Evolutionary conservation across 2,888 invertebrate species (phyloP).

Genomic region (Netelia virgata): DNA sequence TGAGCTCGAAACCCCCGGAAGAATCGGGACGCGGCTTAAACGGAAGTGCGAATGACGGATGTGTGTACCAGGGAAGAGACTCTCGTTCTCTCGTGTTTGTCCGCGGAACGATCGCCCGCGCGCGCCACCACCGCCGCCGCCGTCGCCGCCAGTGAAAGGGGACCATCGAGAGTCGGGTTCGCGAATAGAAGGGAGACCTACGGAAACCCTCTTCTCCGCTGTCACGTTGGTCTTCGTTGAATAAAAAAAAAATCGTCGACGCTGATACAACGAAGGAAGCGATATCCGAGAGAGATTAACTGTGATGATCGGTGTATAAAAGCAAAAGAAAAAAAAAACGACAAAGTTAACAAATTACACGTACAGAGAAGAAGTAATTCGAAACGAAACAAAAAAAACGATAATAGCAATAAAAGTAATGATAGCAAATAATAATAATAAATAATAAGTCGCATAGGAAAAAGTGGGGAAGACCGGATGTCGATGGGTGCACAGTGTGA

Average conservation of each 20-base stretch:
- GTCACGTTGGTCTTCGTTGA: not conserved
- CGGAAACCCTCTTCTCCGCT: slow-evolving; percentile 31
- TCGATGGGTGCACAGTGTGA: slow-evolving; percentile 77
- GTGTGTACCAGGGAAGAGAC: slow-evolving; percentile 60
- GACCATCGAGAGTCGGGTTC: slow-evolving; percentile 50
- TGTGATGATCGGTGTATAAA: not conserved
- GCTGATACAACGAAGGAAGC: not conserved
- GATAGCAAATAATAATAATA: not conserved
- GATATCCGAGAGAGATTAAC: not conserved
- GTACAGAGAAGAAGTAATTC: too few species aligned
- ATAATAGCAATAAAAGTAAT: not conserved
- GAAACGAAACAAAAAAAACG: not conserved
- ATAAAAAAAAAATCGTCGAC: slow-evolving; percentile 12
- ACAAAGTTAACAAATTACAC: too few species aligned
- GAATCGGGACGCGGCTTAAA: slow-evolving; percentile 53
- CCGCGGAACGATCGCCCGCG: too few species aligned
- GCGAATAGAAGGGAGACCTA: slow-evolving; percentile 48
- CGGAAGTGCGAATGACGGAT: slow-evolving; percentile 66
- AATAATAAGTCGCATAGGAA: not conserved
- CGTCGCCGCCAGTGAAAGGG: slow-evolving; percentile 44
- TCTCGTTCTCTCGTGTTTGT: slow-evolving; percentile 38
- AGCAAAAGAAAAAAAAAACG: not conserved
- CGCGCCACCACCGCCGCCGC: not conserved
- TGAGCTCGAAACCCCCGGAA: slow-evolving; percentile 11
- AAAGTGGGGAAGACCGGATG: slow-evolving; percentile 75